phyloP scores from a whole-genome alignment of 2,888 invertebrate genomes.

The Chesias legatella region DNA sequence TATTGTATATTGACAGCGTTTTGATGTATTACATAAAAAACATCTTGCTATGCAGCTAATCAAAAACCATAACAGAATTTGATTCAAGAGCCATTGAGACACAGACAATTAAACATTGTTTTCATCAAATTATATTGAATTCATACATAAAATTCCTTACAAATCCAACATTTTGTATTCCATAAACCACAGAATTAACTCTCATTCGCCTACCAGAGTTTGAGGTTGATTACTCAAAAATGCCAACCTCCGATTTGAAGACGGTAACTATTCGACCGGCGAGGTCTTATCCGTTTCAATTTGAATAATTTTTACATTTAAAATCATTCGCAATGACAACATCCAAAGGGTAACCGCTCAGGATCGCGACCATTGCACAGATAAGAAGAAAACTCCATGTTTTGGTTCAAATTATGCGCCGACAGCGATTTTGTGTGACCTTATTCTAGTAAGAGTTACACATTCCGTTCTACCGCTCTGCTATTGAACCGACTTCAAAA shows the following conservation, averaged over 20 bases:
- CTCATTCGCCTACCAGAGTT: slow-evolving; percentile 27
- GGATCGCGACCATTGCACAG: slow-evolving; percentile 76
- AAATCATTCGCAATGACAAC: slow-evolving; percentile 79
- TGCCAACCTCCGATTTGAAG: slow-evolving; percentile 60
- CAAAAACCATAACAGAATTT: no score
- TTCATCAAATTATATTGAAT: no score
- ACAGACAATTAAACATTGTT: no score
- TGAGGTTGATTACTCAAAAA: slow-evolving; percentile 52
- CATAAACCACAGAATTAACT: slow-evolving; percentile 21
- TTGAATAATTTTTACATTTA: slow-evolving; percentile 81
- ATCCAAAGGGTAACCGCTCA: slow-evolving; percentile 78
- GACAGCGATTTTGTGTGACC: slow-evolving; percentile 2
- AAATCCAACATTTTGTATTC: slow-evolving; percentile 10
- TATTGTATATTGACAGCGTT: no score
- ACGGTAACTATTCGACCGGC: slow-evolving; percentile 67
- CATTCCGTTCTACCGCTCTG: no score
- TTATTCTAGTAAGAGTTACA: no score
- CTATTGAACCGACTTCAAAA: no score
- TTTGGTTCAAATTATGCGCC: slow-evolving; percentile 28
- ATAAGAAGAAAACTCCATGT: slow-evolving; percentile 66
- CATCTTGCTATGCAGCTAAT: no score
- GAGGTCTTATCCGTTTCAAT: slow-evolving; percentile 65
- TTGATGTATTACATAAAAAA: no score
- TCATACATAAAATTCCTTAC: neutral
- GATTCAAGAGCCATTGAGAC: no score